Evolutionary conservation across 2,888 invertebrate species (phyloP), one percentile per base, ranked within the genome.

Genomic region (Lypha dubia): DNA sequence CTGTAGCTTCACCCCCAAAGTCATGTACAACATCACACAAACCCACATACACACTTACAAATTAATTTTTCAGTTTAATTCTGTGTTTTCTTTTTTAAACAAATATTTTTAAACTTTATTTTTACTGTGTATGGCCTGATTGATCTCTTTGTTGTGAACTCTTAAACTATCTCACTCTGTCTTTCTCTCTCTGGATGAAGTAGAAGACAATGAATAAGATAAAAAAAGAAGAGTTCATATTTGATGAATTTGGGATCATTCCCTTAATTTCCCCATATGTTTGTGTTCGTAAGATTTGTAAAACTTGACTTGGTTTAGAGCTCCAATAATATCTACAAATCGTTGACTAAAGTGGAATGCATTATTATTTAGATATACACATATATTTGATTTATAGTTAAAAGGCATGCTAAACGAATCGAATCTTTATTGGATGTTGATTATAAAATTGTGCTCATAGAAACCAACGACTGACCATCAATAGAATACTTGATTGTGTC

Each of bases 111-210:
- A 44, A 88, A 87, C 86, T 87, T 87, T 88, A 82, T 86, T 83
- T 86, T 85, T 86, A 84, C 86, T 87, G 88, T 87, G 84, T 81
- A 82, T 87, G 87, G 87, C 86, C 87, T 86, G 86, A 86, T 84
- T 28, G 2, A 28, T 85, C 70, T 82, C 67, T 85, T 85, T 89
- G 84, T 87, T 77, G 86, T 77, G 82, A 79, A 86, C 86, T 84
- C 87, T 73, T 88, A 81, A 86, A 85, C 80, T 82, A 86, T 87
- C 81, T 76, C 58, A 67, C 62, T 84, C 41, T 73, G 62, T 84
- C 80, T 41, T 24, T 77, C 44, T 49, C 51, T 41, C 41, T 49
- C 24, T 51, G 51, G 46, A 28, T 65, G 63, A 71, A 15, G 56
- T n/a, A 63, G 35, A 46, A 56, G 63, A 46, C 46, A 35, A 71